Base-by-base conservation (phyloP, 2,797 vertebrate species). In the Lemur catta region DNA sequence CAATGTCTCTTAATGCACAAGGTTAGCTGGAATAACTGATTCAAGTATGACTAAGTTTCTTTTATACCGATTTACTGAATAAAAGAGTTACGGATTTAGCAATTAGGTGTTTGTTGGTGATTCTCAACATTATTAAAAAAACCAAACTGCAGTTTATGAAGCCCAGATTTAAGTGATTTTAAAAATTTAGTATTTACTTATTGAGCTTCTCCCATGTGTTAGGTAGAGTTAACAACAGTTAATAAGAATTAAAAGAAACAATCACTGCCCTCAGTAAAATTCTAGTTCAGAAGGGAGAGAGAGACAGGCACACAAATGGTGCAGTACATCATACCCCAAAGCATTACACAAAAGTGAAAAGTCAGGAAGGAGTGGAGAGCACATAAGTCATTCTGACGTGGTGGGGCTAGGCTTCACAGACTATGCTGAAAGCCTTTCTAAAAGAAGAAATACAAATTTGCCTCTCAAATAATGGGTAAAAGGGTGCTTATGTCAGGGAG, bases 71-170 rank as follows among this genome's bases (percentile, higher is more conserved):
- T 93, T 85, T 92, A 85, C 76, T 85, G 52, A 92, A 84, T 88
- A 84, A 95, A 92, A 84, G 72, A 89, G 57, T 76, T 96, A 95
- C 78, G 20, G 28, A 93, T 85, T 84, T 96, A 74, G 55, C 14
- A 81, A 81, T 88, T 81, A 81, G 14, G 2, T 67, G 10, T 86
- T 75, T n/a, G 12, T 69, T 57, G 26, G 30, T 71, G 65, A 91
- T 10, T 26, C 86, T 82, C 6, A 84, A 91, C 18, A 91, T 86
- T 6, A 41, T 89, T 89, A 76, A 18, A 89, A 67, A 92, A 88
- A 71, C 84, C 43, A 84, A 82, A 72, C 33, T 82, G 7, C 4
- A 80, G 18, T n/a, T 63, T 76, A 26, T 61, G 26, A 89, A 76
- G 4, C 6, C 30, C 7, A 79, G 38, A 80, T 8, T 80, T 96